phyloP scores from a whole-genome alignment of 2,113 vertebrate species.

The Mustelus asterias region DNA sequence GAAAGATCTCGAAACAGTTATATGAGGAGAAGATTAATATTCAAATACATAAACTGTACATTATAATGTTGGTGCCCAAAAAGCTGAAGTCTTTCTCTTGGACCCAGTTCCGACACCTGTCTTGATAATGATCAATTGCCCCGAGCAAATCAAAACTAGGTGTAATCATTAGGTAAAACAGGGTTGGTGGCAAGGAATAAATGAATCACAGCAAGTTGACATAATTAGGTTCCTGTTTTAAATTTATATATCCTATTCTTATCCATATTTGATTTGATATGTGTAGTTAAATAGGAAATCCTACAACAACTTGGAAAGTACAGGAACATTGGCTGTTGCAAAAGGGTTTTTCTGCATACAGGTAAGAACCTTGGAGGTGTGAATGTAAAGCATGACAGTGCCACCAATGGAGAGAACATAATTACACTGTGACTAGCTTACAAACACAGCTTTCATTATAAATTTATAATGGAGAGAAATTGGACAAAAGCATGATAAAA shows the following conservation, averaged over 20 bases:
- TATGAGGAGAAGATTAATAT: not conserved
- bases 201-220: not conserved
- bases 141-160: not conserved
- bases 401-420: not conserved
- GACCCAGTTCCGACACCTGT: not conserved
- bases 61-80: too few relatives aligned
- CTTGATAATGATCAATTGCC: not conserved
- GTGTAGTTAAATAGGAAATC: not conserved
- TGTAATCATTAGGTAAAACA: not conserved
- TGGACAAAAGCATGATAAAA: not conserved
- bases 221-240: not conserved
- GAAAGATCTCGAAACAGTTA: not conserved
- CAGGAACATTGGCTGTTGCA: not conserved
- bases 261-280: not conserved
- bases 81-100: too few relatives aligned
- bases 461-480: not conserved
- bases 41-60: too few relatives aligned
- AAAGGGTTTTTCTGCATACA: not conserved
- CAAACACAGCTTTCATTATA: not conserved
- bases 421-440: not conserved
- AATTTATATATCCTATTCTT: not conserved
- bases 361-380: not conserved
- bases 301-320: not conserved
- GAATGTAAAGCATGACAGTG: not conserved
- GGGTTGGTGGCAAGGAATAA: not conserved